Evolutionary conservation across 1,140 invertebrate species (phyloP), one percentile per base, ranked within the genome.

Genomic region (Habropoda laboriosa): DNA sequence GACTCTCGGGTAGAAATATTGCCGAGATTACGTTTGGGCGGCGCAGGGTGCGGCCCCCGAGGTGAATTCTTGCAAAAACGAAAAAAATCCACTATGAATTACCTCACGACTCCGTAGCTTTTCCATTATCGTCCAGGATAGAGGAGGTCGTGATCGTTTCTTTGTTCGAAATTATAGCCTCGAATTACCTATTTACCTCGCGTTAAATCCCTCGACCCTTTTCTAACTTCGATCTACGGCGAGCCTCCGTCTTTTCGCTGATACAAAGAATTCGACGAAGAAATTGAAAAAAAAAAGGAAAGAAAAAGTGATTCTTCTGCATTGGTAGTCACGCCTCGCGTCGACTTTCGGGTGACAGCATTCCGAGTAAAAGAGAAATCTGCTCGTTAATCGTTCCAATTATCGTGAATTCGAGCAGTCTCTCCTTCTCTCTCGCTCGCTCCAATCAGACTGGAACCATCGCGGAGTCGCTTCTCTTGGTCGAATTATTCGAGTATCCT

Each of bases 1-100:
- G 82, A 64, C 64, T 67, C 61, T 67, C 61, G 60, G 47, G 42
- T 49, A 49, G 75, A 78, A 78, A 78, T 78, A 78, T 78, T 71
- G 49, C 49, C 61, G 76, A 80, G 78, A 80, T 83, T 79, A 82
- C 64, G 76, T 68, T 63, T 55, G 40, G 75, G 55, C 42, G 75
- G 67, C 4, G 35, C 74, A 30, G 75, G 66, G 75, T n/a, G 75
- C 75, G 75, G 67, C 75, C 30, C 75, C 30, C 4, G 61, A 35
- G 47, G 49, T 21, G 45, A 67, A 49, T 70, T 71, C 53, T 58
- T 38, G 8, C 6, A 18, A 45, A 58, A 40, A 21, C 16, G 21
- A 30, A 53, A 47, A 32, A n/a, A 16, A 21, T n/a, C n/a, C 3
- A 18, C 7, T 27, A 76, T 55, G 51, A 76, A 75, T 66, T 49